A percentile compares a stretch with the other conserved stretches of the same genome.
These are phyloP conservation scores for Ptilonorhynchus violaceus DNA, from an alignment of 2,113 vertebrate species.

Conservation along the genomic window DNA sequence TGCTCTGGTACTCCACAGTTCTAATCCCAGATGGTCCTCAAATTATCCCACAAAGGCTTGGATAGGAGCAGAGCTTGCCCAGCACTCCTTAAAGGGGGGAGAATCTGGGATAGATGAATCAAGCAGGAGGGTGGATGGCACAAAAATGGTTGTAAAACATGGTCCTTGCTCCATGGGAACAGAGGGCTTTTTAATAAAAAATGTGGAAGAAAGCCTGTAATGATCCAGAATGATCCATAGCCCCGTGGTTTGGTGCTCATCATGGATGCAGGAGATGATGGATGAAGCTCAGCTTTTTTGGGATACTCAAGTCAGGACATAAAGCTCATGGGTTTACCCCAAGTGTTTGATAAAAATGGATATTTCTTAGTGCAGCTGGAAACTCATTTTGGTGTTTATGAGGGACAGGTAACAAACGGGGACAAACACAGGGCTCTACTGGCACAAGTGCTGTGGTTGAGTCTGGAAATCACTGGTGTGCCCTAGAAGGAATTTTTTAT, in stretches of 20 bases:
- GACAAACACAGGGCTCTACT: not conserved
- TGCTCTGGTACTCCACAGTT: rapidly evolving
- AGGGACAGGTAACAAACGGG: too few species aligned
- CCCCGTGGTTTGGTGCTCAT: not conserved
- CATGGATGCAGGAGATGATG: not conserved
- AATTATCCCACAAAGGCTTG: rapidly evolving
- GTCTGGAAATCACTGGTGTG: not conserved
- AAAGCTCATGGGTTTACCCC: not conserved
- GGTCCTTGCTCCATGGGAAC: not conserved
- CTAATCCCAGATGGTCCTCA: not conserved
- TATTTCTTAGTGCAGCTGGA: not conserved
- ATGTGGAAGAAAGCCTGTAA: rapidly evolving
- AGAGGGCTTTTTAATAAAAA: too few species aligned
- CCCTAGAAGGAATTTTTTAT: rapidly evolving
- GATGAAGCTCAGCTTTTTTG: not conserved
- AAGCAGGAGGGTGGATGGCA: not conserved
- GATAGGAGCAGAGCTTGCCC: not conserved
- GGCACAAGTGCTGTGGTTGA: not conserved
- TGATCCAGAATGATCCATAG: not conserved
- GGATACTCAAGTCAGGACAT: not conserved
- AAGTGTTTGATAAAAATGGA: rapidly evolving
- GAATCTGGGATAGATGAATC: not conserved
- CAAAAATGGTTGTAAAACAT: not conserved
- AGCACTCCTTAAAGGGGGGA: not conserved
- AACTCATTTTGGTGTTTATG: rapidly evolving